Evolutionary conservation across 1,140 invertebrate species (phyloP), one percentile per base, ranked within the genome.

Genomic region (Zaprionus ghesquierei): DNA sequence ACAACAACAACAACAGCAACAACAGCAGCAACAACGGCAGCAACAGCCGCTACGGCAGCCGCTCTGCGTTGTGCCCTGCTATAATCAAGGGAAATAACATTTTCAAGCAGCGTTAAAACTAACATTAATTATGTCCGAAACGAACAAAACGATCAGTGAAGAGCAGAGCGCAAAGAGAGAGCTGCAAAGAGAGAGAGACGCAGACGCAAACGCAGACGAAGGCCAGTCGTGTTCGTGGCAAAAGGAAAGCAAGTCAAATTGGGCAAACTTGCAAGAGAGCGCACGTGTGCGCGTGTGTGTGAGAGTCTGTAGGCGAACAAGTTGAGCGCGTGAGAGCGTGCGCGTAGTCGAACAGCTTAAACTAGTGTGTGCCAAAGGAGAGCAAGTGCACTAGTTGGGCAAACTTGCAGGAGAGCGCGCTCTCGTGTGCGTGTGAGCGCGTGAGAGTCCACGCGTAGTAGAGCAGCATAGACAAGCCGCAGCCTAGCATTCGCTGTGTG

Each of bases 71-170:
- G 76, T 75, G 80, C 78, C 74, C 79, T 89, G 81, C 90, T 91
- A 91, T 91, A 91, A 91, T 91, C 89, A 91, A 91, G 89, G 89
- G 90, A 91, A 91, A 91, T 91, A 91, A 91, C 89, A 91, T 91
- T 91, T 91, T 87, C 82, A 87, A 84, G 85, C 90, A 91, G 89
- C 89, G 89, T 91, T 91, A 91, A 91, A 91, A 91, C 89, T 91
- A 91, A 91, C 89, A 91, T 91, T 91, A 91, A 91, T 91, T 91
- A 91, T 91, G 86, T 91, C 86, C 81, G 84, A 89, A 89, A 89
- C 79, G 84, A 89, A 89, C 84, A 89, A 89, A 89, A 87, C 82
- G 82, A 87, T 87, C 59, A 64, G 59, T 33, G 51, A 15, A 41
- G 35, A 15, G 35, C 35, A 15, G n/a, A 15, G 35, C 22, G 33